These are phyloP conservation scores for Drosophila repleta DNA, from an alignment of 1,140 invertebrate species.

Conservation along the genomic window DNA sequence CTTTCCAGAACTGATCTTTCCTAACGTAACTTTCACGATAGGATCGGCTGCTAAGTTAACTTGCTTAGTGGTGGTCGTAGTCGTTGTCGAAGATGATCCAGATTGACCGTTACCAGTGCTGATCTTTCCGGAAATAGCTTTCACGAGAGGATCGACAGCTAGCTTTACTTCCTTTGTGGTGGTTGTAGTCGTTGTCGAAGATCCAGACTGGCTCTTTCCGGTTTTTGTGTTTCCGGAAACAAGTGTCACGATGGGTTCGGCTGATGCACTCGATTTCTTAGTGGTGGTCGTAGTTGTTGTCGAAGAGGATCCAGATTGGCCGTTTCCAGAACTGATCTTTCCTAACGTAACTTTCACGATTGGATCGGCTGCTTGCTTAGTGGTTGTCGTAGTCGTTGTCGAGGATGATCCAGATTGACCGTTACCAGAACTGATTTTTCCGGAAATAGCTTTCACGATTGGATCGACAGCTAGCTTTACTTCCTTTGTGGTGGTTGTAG, in stretches of 20 bases:
- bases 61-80: conserved; percentile 2
- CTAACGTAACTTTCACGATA: not conserved
- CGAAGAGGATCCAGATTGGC: conserved; percentile 1
- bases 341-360: not conserved
- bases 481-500: conserved; percentile 1
- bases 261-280: too few relatives aligned
- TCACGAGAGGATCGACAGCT: not conserved
- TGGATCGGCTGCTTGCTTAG: not conserved
- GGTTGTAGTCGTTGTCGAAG: not conserved
- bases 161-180: not conserved
- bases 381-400: too few relatives aligned
- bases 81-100: not conserved
- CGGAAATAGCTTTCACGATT: too few relatives aligned
- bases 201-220: not conserved
- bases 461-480: not conserved
- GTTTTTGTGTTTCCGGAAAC: not conserved
- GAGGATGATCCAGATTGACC: too few relatives aligned
- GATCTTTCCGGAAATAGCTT: conserved; percentile 1
- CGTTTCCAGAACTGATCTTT: not conserved
- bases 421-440: not conserved
- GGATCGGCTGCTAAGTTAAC: not conserved
- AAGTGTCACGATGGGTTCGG: too few relatives aligned
- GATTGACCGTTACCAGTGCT: not conserved
- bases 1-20: not conserved
- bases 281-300: too few relatives aligned